Base-by-base conservation (phyloP, 2,797 vertebrate genomes). In the Crenuchus spilurus region DNA sequence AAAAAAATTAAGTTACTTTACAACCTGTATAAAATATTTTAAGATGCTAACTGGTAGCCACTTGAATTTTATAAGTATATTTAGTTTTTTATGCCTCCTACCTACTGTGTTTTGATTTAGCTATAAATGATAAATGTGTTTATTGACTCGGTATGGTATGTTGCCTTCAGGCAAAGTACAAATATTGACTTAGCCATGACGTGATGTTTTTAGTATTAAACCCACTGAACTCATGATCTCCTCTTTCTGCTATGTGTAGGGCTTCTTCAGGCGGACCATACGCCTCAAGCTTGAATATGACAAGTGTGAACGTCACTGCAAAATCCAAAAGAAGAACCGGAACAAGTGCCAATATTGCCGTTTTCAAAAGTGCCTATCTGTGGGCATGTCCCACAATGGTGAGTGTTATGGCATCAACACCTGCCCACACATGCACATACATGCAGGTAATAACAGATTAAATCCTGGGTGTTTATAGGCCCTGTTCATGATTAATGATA, bases 351-450 rank as follows among this genome's bases (percentile, higher is more conserved):
- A 98, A 86, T 96, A 96, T 85, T 99, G 97, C 83, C 96, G 97
- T 65, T 99, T 99, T 85, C 96, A 98, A 86, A 99, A 98, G 95
- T 99, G 97, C 95, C 95, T 99, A 81, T 95, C 94, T 0, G 96
- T 95, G 74, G 97, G 97, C 88, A 99, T 99, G 97, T 99, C 97
- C 84, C 97, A 98, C 92, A 98, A 98, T 1, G 97, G 97, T 99
- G 90, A 94, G 96, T 89, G 80, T 71, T 57, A 18, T 42, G 13
- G 11, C 60, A 49, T 22, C 42, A 37, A 39, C 6, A 9, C 46
- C 10, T 16, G 9, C 37, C 18, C 7, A 18, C 39, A 49, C 28
- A 11, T 10, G 16, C 24, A 60, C 10, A 31, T 10, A 7, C 11
- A 37, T 37, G 22, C 31, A 9, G 41, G 42, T 64, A n/a, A 30